Percentiles rank a stretch among this genome's conserved stretches.
Conservation (phyloP, 2,888 invertebrate genomes). For the Formica aserva region DNA sequence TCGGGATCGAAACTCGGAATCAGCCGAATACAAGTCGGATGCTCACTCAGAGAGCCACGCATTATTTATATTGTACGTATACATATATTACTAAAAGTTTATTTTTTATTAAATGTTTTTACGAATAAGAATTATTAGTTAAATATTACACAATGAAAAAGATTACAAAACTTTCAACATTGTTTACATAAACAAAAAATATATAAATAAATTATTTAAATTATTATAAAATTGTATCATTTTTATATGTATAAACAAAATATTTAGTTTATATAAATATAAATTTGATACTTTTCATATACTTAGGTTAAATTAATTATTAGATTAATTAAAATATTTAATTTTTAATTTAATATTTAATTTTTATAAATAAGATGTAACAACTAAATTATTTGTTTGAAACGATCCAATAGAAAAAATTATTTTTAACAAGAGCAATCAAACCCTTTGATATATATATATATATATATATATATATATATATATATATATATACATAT, state of each 20-base stretch:
- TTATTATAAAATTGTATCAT: neutral
- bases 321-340: neutral
- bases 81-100: too few relatives aligned
- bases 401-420: neutral
- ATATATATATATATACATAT: neutral
- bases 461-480: too few relatives aligned
- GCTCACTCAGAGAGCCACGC: too few relatives aligned
- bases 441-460: neutral
- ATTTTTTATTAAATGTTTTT: neutral
- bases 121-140: neutral
- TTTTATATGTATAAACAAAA: neutral
- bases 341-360: neutral
- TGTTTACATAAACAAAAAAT: neutral
- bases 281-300: neutral
- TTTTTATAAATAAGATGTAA: neutral
- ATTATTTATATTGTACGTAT: too few relatives aligned
- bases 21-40: too few relatives aligned
- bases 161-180: neutral
- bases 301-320: too few relatives aligned
- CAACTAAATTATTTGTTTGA: neutral
- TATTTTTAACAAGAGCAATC: neutral
- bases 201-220: neutral
- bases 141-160: neutral
- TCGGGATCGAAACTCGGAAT: too few relatives aligned
- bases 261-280: neutral